phyloP scores from a whole-genome alignment of 2,113 vertebrate species.

The Hippoglossus stenolepis region DNA sequence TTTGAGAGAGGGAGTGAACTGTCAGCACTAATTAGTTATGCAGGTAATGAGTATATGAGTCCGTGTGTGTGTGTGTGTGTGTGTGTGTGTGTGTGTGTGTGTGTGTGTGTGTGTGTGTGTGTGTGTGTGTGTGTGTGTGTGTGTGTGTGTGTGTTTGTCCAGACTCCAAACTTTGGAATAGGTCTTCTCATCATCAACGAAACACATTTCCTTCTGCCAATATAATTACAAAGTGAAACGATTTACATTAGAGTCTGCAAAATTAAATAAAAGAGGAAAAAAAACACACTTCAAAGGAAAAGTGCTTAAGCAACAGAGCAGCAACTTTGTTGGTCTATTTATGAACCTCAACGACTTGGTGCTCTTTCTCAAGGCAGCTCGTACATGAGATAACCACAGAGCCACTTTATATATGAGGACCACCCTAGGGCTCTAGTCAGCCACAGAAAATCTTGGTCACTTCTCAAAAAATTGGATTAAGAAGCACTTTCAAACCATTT shows the following conservation, averaged over 20 bases:
- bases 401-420: conserved; percentile 10
- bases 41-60: conserved; percentile 54
- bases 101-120: neutral
- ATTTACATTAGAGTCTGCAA: conserved; percentile 49
- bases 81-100: neutral
- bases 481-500: too few relatives aligned
- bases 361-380: conserved; percentile 11
- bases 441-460: neutral
- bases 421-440: neutral
- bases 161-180: conserved; percentile 33
- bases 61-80: neutral
- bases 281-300: conserved; percentile 43
- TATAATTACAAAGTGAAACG: conserved; percentile 54
- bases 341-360: conserved; percentile 25
- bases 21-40: conserved; percentile 71
- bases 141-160: neutral
- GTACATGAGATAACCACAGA: conserved; percentile 29
- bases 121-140: neutral
- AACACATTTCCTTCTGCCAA: conserved; percentile 40
- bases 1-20: conserved; percentile 30
- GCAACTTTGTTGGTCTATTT: conserved; percentile 33
- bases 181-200: conserved; percentile 46
- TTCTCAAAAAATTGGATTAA: too few relatives aligned
- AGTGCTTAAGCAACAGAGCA: conserved; percentile 4
- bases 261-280: conserved; percentile 23